These are phyloP conservation scores for Circaetus gallicus DNA, from an alignment of 2,113 vertebrate species.

Conservation along the genomic window DNA sequence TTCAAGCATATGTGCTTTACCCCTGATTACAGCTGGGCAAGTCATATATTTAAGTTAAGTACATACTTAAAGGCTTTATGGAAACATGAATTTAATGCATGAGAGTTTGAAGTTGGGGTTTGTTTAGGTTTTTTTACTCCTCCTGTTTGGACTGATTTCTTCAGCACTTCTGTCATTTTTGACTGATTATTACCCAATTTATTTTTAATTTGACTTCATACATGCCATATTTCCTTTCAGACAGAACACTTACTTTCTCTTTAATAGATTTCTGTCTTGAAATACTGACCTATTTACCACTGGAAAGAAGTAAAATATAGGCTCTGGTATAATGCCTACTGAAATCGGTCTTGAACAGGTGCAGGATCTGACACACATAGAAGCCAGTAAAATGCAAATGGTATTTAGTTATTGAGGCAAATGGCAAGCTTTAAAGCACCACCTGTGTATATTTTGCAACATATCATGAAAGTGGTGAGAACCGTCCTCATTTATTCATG, in stretches of 20 bases:
- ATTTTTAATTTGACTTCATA: slow-evolving; percentile 46
- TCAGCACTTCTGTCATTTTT: background rate
- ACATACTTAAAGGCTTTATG: background rate
- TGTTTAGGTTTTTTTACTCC: background rate
- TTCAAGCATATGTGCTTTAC: background rate
- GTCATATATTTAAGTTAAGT: background rate
- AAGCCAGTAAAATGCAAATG: slow-evolving; percentile 54
- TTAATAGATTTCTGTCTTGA: slow-evolving; percentile 22
- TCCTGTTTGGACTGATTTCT: background rate
- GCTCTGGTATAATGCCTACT: background rate
- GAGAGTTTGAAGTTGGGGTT: background rate
- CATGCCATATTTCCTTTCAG: background rate
- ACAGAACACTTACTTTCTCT: slow-evolving; percentile 5
- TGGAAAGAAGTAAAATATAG: slow-evolving; percentile 32
- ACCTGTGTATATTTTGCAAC: slow-evolving; percentile 62
- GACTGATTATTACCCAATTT: slow-evolving; percentile 35
- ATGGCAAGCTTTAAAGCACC: slow-evolving; percentile 51
- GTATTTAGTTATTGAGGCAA: slow-evolving; percentile 46
- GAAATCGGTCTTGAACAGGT: slow-evolving; percentile 22
- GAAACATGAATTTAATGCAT: background rate
- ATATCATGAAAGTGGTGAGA: slow-evolving; percentile 54
- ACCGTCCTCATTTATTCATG: slow-evolving; percentile 46
- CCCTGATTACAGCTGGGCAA: background rate
- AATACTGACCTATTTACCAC: slow-evolving; percentile 37
- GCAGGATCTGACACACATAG: slow-evolving; percentile 12